Base-by-base conservation (phyloP, 2,888 invertebrate species). In the Macaria notata region DNA sequence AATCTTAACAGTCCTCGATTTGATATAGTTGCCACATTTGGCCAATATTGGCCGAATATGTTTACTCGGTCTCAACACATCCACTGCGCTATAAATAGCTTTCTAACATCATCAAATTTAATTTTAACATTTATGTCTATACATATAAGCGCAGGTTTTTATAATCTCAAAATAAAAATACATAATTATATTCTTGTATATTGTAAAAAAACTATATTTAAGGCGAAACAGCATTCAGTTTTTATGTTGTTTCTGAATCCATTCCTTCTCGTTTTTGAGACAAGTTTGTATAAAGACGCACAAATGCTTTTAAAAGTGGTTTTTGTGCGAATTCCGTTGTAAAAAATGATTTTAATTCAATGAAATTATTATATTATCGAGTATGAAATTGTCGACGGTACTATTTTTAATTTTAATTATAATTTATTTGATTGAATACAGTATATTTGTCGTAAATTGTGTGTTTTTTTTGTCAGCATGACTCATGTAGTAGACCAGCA, bases 391-490 rank as follows among this genome's bases (percentile, higher is more conserved):
- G 45, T 56, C 82, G 83, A 85, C 81, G 81, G 84, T 84, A 75
- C 71, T 85, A 80, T 82, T 86, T 84, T 81, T 86, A 84, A 85
- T 82, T 83, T 73, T 83, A 80, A 85, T 80, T 87, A 76, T 89
- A 88, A 88, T 88, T 89, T 87, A 88, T 88, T 88, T 86, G 83
- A 79, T 81, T 84, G 83, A 89, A 88, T 87, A 84, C 83, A 88
- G 81, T 89, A 89, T 89, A 90, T 90, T 89, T 89, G 89, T 89
- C 89, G 76, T 78, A 79, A 68, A 55, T 61, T 53, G 65, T 63
- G 66, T 66, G 66, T 65, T 66, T 68, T 72, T 31, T 19, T 19
- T 19, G 19, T 19, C 19, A 19, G 19, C 2, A 1, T 19, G 19
- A 19, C 19, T 19, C 19, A 19, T 19, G 2, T 19, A 19, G 2